phyloP scores from a whole-genome alignment of 2,888 invertebrate genomes.

The Synanthedon tipuliformis region DNA sequence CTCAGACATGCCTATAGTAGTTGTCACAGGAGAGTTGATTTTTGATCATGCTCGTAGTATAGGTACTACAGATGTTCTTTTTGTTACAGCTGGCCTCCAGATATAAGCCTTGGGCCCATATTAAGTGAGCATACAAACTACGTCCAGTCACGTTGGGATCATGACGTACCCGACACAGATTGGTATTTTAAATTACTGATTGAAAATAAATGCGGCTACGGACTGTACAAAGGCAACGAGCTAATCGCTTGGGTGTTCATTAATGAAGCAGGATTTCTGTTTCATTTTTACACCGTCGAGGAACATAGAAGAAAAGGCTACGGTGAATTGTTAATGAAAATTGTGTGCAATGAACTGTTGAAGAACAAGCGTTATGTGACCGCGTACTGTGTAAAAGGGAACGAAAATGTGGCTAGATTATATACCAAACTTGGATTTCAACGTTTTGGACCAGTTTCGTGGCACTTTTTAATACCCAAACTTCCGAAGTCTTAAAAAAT shows the following conservation, averaged over 20 bases:
- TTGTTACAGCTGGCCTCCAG: background rate
- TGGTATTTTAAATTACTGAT: slow-evolving; percentile 13
- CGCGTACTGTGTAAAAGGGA: slow-evolving; percentile 7
- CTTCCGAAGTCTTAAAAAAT: background rate
- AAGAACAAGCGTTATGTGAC: slow-evolving; percentile 4
- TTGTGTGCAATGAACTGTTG: slow-evolving; percentile 7
- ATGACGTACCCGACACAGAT: background rate
- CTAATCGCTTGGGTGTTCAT: slow-evolving; percentile 16
- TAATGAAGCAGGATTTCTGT: slow-evolving; percentile 16
- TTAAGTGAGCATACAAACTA: background rate
- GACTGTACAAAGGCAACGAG: slow-evolving; percentile 12
- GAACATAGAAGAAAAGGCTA: slow-evolving; percentile 12
- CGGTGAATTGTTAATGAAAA: slow-evolving; percentile 9
- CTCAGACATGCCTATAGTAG: too few species aligned
- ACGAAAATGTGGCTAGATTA: slow-evolving; percentile 5
- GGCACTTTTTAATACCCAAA: background rate
- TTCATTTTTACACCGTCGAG: slow-evolving; percentile 14
- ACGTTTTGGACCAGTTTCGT: slow-evolving; percentile 5
- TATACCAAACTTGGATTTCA: slow-evolving; percentile 10
- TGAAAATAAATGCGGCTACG: slow-evolving; percentile 14
- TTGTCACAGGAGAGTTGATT: too few species aligned
- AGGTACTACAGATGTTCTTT: too few species aligned
- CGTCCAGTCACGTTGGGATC: background rate
- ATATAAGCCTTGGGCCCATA: background rate
- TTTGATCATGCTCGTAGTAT: too few species aligned